Conservation (phyloP, 2,113 vertebrate genomes). For the Lepus europaeus region DNA sequence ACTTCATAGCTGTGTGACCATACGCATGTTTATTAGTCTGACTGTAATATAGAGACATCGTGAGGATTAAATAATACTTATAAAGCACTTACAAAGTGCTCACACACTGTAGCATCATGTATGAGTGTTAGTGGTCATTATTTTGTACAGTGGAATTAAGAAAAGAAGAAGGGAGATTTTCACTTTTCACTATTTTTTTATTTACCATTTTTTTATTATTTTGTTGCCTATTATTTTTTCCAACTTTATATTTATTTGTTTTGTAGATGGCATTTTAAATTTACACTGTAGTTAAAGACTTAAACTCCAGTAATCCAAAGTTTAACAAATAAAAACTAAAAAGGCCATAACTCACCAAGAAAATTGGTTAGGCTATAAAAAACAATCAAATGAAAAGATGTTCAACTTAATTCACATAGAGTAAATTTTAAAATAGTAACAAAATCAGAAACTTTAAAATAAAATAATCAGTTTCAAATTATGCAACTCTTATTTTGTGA, state of each 20-base stretch:
- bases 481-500: not conserved
- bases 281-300: no score
- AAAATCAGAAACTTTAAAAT: not conserved
- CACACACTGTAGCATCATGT: not conserved
- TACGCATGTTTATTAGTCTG: not conserved
- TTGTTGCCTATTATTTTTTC: not conserved
- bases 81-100: not conserved
- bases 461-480: not conserved
- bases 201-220: not conserved
- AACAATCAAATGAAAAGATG: no score
- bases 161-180: not conserved
- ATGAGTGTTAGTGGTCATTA: not conserved
- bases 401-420: no score
- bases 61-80: not conserved
- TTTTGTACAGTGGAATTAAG: not conserved
- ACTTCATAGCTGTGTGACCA: not conserved
- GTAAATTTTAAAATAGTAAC: no score
- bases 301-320: no score
- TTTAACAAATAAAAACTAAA: no score
- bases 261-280: no score
- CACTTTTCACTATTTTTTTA: not conserved
- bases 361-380: no score
- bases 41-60: not conserved
- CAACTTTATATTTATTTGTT: no score
- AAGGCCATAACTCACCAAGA: no score